Conservation (phyloP, 2,888 invertebrate species). For the Caenorhabditis becei region DNA sequence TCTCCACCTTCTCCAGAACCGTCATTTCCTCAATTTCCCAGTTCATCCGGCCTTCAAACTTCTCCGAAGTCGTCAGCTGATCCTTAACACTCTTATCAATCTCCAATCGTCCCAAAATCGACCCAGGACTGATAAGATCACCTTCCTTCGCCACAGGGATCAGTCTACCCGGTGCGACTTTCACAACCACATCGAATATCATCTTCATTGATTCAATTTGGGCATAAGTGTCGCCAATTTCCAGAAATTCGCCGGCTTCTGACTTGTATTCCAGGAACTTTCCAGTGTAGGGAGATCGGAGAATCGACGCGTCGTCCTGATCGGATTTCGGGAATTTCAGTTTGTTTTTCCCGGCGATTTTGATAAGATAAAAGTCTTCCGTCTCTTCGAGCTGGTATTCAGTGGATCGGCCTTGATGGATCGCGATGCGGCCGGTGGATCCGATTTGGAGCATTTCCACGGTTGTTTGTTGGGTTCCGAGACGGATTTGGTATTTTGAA, state of each 20-base stretch:
- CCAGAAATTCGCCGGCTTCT: slow-evolving; percentile 32
- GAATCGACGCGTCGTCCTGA: slow-evolving; percentile 29
- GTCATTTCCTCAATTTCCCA: slow-evolving; percentile 39
- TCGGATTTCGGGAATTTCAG: slow-evolving; percentile 45
- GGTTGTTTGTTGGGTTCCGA: slow-evolving; percentile 38
- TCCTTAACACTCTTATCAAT: slow-evolving; percentile 40
- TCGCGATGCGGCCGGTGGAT: not conserved
- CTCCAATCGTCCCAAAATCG: slow-evolving; percentile 28
- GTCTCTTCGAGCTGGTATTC: slow-evolving; percentile 51
- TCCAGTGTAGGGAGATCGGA: slow-evolving; percentile 58
- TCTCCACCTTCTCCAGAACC: slow-evolving; percentile 21
- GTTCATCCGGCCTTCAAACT: slow-evolving; percentile 44
- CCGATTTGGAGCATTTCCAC: slow-evolving; percentile 41
- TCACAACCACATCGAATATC: slow-evolving; percentile 50
- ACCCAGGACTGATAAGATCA: slow-evolving; percentile 44
- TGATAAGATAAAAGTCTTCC: slow-evolving; percentile 34
- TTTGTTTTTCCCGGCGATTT: slow-evolving; percentile 43
- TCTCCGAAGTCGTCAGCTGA: slow-evolving; percentile 33
- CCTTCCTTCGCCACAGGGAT: slow-evolving; percentile 54
- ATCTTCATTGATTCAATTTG: slow-evolving; percentile 62
- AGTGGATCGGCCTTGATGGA: slow-evolving; percentile 29
- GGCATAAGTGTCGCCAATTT: slow-evolving; percentile 54
- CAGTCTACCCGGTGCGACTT: slow-evolving; percentile 42
- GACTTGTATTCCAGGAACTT: slow-evolving; percentile 55
- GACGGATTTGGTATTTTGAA: slow-evolving; percentile 29